These are phyloP conservation scores for Cranoglanis bouderius DNA, from an alignment of 2,113 vertebrate species.

Conservation along the genomic window DNA sequence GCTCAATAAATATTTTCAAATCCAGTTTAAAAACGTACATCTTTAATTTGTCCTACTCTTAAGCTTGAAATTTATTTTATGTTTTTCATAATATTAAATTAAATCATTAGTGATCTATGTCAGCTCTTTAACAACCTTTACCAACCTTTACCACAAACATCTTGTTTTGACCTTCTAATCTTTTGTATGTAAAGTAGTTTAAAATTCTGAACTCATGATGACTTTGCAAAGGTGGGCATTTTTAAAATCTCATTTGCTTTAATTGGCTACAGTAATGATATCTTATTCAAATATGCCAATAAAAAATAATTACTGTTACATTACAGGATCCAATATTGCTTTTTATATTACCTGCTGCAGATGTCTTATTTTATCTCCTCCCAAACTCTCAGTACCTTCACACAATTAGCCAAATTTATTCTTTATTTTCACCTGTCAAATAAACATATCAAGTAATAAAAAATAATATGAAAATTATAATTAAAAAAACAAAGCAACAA, in stretches of 20 bases:
- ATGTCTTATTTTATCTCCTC: neutral
- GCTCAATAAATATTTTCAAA: no score
- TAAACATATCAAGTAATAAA: neutral
- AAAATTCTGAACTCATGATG: neutral
- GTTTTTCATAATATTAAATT: no score
- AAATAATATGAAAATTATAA: neutral
- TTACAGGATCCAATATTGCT: neutral
- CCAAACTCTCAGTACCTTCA: neutral
- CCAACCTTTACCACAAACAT: no score
- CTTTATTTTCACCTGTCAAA: neutral
- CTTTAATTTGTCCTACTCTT: no score
- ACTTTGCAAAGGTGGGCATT: neutral
- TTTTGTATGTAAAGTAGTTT: neutral
- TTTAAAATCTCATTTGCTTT: neutral
- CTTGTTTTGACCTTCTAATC: no score
- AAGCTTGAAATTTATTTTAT: no score
- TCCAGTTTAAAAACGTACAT: no score
- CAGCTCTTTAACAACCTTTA: no score
- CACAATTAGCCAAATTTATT: neutral
- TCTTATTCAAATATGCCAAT: constrained; percentile 10
- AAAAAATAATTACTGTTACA: neutral
- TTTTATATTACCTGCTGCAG: neutral
- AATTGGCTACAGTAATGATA: neutral
- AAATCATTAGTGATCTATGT: no score
- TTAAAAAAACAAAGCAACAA: neutral